Evolutionary conservation across 1,140 invertebrate species (phyloP), one percentile per base, ranked within the genome.

Genomic region (Dreissena polymorpha): DNA sequence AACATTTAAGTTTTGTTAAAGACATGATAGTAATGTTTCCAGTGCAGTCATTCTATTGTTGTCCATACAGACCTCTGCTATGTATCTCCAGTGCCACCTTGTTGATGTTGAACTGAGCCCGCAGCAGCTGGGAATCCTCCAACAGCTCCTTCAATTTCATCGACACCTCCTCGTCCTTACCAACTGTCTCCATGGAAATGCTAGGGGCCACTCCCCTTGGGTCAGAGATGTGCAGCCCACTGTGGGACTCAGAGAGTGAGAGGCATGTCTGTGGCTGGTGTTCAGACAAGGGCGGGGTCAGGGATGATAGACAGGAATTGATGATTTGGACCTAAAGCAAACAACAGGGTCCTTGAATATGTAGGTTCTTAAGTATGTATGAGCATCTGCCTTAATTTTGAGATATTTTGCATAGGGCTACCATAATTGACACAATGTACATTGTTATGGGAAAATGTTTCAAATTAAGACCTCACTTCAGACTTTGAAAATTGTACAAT

Each of bases 101-200:
- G 88, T 97, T 96, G 86, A 98, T 95, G 0, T 95, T 95, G 92
- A 99, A 98, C 92, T 98, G 96, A 65, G 97, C 93, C 91, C 97
- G 94, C 74, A 98, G 94, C 0, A 97, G 94, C 83, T 95, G 95
- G n/a, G 95, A 94, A 23, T 94, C 91, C 64, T 92, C 92, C 23
- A 87, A 53, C 16, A 84, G 39, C 29, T 84, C 83, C 25, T 71
- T 78, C 60, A 83, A 80, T 57, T 88, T 88, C 29, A 89, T 81
- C 39, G 84, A 86, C 50, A 73, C 63, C 18, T 70, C 75, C 18
- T 84, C 80, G 49, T 25, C 83, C 70, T 57, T 79, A 8, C 23
- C 55, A 69, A 13, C 7, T 2, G 23, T 18, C 3, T 14, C 29
- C 23, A 74, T 55, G 21, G 63, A 68, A 5, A 51, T 49, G 16